phyloP scores from a whole-genome alignment of 2,113 vertebrate species.

The Malurus cyaneus region DNA sequence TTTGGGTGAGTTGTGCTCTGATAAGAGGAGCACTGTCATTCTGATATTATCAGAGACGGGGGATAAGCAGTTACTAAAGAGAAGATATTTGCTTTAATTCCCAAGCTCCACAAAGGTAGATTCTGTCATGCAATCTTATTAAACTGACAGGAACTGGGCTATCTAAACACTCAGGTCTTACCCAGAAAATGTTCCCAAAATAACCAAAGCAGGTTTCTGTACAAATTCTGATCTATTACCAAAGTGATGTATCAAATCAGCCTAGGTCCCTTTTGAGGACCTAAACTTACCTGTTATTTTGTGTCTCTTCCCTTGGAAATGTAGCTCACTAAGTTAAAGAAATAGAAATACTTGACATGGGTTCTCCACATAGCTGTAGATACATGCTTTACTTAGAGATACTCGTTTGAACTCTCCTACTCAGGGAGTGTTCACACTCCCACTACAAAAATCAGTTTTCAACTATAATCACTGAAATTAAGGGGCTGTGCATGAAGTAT shows the following conservation, averaged over 20 bases:
- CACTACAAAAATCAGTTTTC: rapidly evolving
- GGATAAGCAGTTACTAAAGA: neutral
- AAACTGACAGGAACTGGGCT: neutral
- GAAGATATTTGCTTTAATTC: neutral
- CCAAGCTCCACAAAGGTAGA: neutral
- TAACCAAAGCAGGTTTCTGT: neutral
- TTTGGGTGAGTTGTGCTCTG: neutral
- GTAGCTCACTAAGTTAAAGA: neutral
- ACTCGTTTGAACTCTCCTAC: neutral
- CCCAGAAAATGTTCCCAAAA: neutral
- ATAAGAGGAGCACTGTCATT: neutral
- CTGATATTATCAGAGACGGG: neutral
- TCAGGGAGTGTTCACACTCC: neutral
- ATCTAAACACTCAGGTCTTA: neutral
- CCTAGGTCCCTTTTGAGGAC: neutral
- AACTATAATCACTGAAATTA: neutral
- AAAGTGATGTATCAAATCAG: neutral
- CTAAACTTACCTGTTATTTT: neutral
- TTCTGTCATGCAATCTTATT: neutral
- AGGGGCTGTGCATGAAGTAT: neutral
- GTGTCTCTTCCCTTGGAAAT: neutral
- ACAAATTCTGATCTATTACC: neutral
- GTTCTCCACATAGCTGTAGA: neutral
- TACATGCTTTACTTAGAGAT: neutral
- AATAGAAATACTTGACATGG: neutral